A percentile compares a stretch with the other conserved stretches of the same genome.
These are phyloP conservation scores for Synergus umbraculus DNA, from an alignment of 2,888 invertebrate genomes.

Conservation along the genomic window DNA sequence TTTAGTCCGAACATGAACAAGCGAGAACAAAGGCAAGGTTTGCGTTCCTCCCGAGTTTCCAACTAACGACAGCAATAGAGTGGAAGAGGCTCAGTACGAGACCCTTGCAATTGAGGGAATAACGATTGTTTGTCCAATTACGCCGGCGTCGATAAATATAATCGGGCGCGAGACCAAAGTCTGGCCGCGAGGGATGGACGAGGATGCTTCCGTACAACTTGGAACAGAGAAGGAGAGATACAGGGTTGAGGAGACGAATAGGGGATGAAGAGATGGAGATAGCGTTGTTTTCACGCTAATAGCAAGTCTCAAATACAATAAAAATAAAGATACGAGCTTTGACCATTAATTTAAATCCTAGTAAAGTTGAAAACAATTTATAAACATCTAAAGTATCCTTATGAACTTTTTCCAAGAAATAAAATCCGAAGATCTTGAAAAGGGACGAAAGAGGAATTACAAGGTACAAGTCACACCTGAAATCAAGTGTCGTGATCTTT, in stretches of 20 bases:
- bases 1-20: constrained; percentile 23
- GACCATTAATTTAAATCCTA: neutral
- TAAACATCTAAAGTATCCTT: too few relatives aligned
- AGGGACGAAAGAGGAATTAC: neutral
- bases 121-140: constrained; percentile 52
- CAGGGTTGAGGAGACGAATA: constrained; percentile 49
- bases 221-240: constrained; percentile 43
- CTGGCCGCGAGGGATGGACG: constrained; percentile 36
- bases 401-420: neutral
- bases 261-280: constrained; percentile 32
- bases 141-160: constrained; percentile 44
- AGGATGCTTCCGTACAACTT: constrained; percentile 13
- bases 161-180: constrained; percentile 37
- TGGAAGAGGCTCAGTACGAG: constrained; percentile 33
- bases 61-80: constrained; percentile 17
- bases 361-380: neutral
- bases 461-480: constrained; percentile 32
- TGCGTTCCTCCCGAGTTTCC: constrained; percentile 19
- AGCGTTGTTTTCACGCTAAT: constrained; percentile 4
- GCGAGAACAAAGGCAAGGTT: constrained; percentile 26
- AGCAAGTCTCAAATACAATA: neutral
- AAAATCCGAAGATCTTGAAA: neutral
- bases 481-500: constrained; percentile 40
- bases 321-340: neutral
- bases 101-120: constrained; percentile 36